Base-by-base conservation (phyloP, 2,888 invertebrate genomes). In the Cerceris ruficornis region DNA sequence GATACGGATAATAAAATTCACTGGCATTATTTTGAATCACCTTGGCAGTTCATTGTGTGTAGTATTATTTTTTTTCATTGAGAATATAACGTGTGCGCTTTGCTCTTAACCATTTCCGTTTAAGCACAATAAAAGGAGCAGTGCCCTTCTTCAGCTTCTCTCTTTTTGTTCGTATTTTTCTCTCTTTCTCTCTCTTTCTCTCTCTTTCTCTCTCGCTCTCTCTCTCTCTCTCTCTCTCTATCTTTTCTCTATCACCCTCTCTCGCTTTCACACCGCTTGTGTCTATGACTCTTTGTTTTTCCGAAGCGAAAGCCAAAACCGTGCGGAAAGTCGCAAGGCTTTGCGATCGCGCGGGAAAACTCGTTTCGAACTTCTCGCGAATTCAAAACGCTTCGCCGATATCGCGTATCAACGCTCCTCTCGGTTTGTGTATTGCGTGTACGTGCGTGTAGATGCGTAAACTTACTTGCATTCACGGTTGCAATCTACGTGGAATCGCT, bases 1-100 rank as follows among this genome's bases (percentile, higher is more conserved):
- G 91, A 91, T 92, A 91, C 89, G 87, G 87, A 92, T 91, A 92
- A 91, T 90, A 91, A 92, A 92, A 92, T 92, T 92, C 92, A 90
- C 92, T 91, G 92, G 92, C 92, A 92, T 88, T 85, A 79, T 81
- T 82, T 77, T 92, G 88, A 90, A 92, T 92, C 90, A 90, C 90
- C 90, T 90, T 92, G 92, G 92, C 92, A 92, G 92, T 92, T 92
- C 91, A 89, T 91, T 90, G 90, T 91, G 89, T 91, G 70, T 85
- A 73, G 70, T 73, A 54, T 68, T 42, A 42, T 39, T 41, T 50
- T 64, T 76, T 61, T 77, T 69, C 82, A 78, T 84, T 86, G 89
- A 89, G 90, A 91, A 87, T 90, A 90, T 87, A 88, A 88, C 87
- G 87, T 91, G 91, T 91, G 91, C 91, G 91, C 88, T 90, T 91